phyloP scores from a whole-genome alignment of 2,888 invertebrate genomes.

The Sisyra terminalis region DNA sequence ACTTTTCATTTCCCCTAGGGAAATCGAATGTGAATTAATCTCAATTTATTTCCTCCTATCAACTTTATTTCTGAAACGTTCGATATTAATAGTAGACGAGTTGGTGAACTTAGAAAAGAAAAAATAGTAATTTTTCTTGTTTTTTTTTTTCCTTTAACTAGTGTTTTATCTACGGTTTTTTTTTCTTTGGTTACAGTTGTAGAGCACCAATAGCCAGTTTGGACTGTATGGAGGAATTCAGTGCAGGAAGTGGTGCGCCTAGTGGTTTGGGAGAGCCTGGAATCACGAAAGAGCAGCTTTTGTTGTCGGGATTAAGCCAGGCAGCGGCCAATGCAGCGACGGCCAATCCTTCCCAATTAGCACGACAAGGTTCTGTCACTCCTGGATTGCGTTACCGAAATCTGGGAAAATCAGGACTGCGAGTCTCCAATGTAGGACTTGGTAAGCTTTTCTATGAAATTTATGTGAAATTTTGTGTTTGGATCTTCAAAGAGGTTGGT shows the following conservation, averaged over 20 bases:
- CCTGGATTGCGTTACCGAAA: conserved; percentile 82
- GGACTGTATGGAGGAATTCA: conserved; percentile 91
- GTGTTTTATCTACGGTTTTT: too few relatives aligned
- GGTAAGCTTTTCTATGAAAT: conserved; percentile 30
- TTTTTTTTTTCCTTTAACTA: too few relatives aligned
- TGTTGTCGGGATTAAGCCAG: conserved; percentile 26
- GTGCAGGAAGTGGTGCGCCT: conserved; percentile 37
- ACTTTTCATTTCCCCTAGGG: too few relatives aligned
- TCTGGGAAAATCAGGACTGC: conserved; percentile 85
- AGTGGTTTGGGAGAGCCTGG: conserved; percentile 27
- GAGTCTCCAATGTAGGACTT: conserved; percentile 87
- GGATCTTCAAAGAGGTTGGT: not conserved
- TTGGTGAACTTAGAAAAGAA: too few relatives aligned
- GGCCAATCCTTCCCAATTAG: conserved; percentile 30
- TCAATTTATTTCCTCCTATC: too few relatives aligned
- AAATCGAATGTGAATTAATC: too few relatives aligned
- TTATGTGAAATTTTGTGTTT: conserved; percentile 3
- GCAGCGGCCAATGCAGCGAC: conserved; percentile 18
- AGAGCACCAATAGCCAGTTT: conserved; percentile 83
- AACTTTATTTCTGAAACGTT: too few relatives aligned
- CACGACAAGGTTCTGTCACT: conserved; percentile 49
- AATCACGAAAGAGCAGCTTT: conserved; percentile 37
- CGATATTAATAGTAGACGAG: too few relatives aligned
- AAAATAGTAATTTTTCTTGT: too few relatives aligned
- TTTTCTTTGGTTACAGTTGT: conserved; percentile 42